Base-by-base conservation (phyloP, 1,140 invertebrate species). In the Drosophila melanica region DNA sequence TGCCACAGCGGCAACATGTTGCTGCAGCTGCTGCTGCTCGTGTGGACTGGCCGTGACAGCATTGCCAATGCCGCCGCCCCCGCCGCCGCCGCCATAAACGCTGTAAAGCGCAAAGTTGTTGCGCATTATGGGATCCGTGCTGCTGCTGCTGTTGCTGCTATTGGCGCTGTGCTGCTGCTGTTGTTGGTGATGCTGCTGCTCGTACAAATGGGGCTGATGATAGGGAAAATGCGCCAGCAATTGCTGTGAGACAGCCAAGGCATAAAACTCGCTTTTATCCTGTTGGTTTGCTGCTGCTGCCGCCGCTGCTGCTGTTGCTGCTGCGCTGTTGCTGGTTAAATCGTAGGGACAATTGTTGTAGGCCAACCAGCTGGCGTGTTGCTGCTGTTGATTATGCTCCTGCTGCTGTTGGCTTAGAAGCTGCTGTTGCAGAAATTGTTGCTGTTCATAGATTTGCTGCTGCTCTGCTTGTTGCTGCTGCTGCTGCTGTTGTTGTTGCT, bases 81-180 rank as follows among this genome's bases (percentile, higher is more conserved):
- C 45, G 14, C 69, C 67, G 5, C 71, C 80, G 0, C 76, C 77
- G 2, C 79, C 78, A 53, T 90, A 90, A 16, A 87, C 62, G 48
- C 81, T 72, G 42, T 92, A 92, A 3, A 92, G 37, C 41, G 85
- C 51, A 54, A 91, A 82, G 51, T 90, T 91, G 59, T 84, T 91
- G 35, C 90, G 74, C 90, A 92, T 92, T 51, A 77, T 90, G 69
- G 87, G 60, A 73, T 90, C 90, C 75, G 81, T 89, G 55, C 74
- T 90, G 68, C 39, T 60, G 75, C 54, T 66, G 57, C 59, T 67
- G 65, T 37, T 58, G 45, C 37, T 42, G 45, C 39, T 69, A 20
- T 23, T 47, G 45, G 20, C 45, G 20, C 45, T 47, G 76, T 86
- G 54, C 69, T 85, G 68, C 35, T 60, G 75, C 55, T 71, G 60